phyloP scores from a whole-genome alignment of 1,140 invertebrate species.

The Wiebesia pumilae region DNA sequence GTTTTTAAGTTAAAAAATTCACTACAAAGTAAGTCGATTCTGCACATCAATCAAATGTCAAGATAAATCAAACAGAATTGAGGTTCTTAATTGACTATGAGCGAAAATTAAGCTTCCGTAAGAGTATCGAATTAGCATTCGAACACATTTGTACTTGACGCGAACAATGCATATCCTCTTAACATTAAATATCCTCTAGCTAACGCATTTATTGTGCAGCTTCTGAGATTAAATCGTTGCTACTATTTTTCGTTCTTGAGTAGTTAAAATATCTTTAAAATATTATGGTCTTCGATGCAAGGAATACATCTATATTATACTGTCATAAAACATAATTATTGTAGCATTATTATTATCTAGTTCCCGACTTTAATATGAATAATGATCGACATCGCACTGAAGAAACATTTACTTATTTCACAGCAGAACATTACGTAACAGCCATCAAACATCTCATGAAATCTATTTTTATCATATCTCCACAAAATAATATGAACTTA shows the following conservation, averaged over 20 bases:
- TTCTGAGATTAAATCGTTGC: background rate
- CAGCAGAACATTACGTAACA: background rate
- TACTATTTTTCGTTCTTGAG: background rate
- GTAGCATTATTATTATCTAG: background rate
- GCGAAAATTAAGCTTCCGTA: background rate
- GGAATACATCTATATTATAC: background rate
- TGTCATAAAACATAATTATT: background rate
- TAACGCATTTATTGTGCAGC: background rate
- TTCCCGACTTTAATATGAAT: background rate
- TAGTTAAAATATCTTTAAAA: background rate
- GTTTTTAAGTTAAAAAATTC: background rate
- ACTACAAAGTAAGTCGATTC: background rate
- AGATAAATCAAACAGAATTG: conserved; percentile 31
- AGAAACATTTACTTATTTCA: background rate
- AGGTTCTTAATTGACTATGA: background rate
- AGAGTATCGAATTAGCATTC: background rate
- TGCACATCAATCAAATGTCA: background rate
- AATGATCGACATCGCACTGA: background rate
- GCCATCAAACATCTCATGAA: background rate
- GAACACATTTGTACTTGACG: background rate
- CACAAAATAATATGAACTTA: background rate
- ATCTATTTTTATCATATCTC: background rate
- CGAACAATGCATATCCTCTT: background rate
- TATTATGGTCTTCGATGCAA: background rate
- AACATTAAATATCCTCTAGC: background rate